A percentile compares a stretch with the other conserved stretches of the same genome.
These are phyloP conservation scores for Unio pictorum DNA, from an alignment of 2,888 invertebrate genomes.

Conservation along the genomic window DNA sequence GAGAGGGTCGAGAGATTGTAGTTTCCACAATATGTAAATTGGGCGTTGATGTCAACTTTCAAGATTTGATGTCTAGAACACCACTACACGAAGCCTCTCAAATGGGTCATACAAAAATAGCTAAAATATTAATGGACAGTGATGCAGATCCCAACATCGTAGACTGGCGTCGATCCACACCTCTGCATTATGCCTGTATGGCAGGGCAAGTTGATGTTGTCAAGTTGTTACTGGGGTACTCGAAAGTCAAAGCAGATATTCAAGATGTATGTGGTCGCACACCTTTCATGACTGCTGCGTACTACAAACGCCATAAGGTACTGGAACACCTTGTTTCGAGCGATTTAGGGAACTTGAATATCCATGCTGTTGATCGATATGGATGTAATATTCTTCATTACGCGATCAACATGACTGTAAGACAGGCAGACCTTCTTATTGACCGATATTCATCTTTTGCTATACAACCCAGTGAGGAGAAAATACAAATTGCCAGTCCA, in stretches of 20 bases:
- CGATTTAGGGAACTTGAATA: conserved; percentile 8
- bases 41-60: conserved; percentile 13
- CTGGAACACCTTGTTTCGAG: conserved; percentile 21
- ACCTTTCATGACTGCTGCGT: conserved; percentile 29
- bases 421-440: conserved; percentile 6
- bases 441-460: too few species aligned
- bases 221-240: conserved; percentile 14
- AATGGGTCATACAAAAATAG: conserved; percentile 16
- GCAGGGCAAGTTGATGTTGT: conserved; percentile 23
- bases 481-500: too few species aligned
- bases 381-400: conserved; percentile 31
- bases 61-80: conserved; percentile 32
- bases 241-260: conserved; percentile 1
- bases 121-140: conserved; percentile 21
- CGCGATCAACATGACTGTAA: conserved; percentile 7
- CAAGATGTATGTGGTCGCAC: conserved; percentile 28
- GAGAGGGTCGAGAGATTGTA: conserved; percentile 16
- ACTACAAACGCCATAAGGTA: conserved; percentile 15
- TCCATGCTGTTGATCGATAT: conserved; percentile 14
- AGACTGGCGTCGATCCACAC: conserved; percentile 39
- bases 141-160: conserved; percentile 18
- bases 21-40: conserved; percentile 18
- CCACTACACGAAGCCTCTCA: conserved; percentile 40
- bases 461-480: too few species aligned
- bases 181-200: conserved; percentile 42